phyloP scores from a whole-genome alignment of 1,140 invertebrate genomes.

The Oreohelix idahoensis region DNA sequence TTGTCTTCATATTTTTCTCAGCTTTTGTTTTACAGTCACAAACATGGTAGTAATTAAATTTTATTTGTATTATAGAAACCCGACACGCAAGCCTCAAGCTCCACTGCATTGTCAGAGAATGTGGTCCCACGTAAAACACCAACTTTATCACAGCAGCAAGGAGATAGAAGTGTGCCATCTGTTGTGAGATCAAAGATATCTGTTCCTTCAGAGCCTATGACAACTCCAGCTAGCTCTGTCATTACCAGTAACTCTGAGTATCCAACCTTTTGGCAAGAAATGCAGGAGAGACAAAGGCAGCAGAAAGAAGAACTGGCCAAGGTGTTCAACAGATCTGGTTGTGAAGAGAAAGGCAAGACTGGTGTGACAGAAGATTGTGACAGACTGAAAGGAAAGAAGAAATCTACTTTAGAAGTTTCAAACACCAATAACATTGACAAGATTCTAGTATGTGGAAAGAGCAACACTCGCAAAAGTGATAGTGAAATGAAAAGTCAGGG shows the following conservation, averaged over 20 bases:
- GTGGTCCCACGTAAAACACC: background rate
- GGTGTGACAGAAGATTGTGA: background rate
- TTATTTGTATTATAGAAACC: background rate
- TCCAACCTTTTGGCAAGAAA: background rate
- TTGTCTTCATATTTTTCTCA: too few species aligned
- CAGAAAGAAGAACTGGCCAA: background rate
- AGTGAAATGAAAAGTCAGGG: background rate
- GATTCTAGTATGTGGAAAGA: background rate
- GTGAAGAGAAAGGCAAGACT: background rate
- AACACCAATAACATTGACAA: background rate
- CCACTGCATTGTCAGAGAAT: background rate
- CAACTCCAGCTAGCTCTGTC: constrained; percentile 43
- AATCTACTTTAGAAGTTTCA: background rate
- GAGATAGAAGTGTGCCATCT: background rate
- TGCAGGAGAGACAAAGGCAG: background rate
- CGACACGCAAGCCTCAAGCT: background rate
- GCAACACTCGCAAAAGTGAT: background rate
- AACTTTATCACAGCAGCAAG: background rate
- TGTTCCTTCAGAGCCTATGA: constrained; percentile 41
- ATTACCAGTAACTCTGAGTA: background rate
- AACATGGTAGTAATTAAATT: background rate
- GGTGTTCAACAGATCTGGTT: background rate
- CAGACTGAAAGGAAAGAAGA: background rate
- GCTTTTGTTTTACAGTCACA: too few species aligned
- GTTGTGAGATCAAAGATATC: constrained; percentile 31